These are phyloP conservation scores for Chymomyza procnemis DNA, from an alignment of 2,888 invertebrate species.

Conservation along the genomic window DNA sequence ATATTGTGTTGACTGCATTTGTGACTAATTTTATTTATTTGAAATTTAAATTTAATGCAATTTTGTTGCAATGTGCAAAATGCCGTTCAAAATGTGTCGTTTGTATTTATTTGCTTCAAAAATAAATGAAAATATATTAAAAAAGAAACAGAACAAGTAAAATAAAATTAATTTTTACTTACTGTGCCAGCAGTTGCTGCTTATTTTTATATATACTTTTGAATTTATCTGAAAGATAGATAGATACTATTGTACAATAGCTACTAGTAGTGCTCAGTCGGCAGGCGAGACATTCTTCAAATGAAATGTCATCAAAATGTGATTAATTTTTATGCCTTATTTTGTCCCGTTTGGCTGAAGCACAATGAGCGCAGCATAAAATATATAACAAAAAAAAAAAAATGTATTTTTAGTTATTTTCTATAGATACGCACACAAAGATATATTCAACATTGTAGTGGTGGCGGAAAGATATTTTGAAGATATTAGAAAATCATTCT, in stretches of 20 bases:
- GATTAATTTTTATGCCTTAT: slow-evolving; percentile 42
- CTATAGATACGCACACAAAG: background rate
- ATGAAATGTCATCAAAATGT: slow-evolving; percentile 52
- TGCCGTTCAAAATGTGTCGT: slow-evolving; percentile 19
- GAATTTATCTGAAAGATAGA: slow-evolving; percentile 24
- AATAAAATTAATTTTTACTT: slow-evolving; percentile 57
- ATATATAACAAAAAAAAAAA: too few relatives aligned
- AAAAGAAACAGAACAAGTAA: slow-evolving; percentile 11
- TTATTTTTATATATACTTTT: slow-evolving; percentile 12
- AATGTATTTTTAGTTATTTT: slow-evolving; percentile 31
- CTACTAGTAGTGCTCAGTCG: slow-evolving; percentile 13
- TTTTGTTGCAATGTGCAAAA: slow-evolving; percentile 31
- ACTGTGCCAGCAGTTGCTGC: slow-evolving; percentile 43
- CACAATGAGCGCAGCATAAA: slow-evolving; percentile 7
- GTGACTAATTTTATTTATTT: slow-evolving; percentile 61
- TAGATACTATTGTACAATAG: slow-evolving; percentile 35
- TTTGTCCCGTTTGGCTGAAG: slow-evolving; percentile 8
- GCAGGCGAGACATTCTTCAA: slow-evolving; percentile 50
- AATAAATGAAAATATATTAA: slow-evolving; percentile 4
- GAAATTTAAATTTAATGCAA: background rate
- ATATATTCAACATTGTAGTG: background rate
- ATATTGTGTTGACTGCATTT: slow-evolving; percentile 43
- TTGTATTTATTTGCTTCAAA: slow-evolving; percentile 26
- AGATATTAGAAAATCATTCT: background rate
- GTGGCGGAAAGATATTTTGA: background rate